A percentile compares a stretch with the other conserved stretches of the same genome.
phyloP scores from a whole-genome alignment of 2,113 vertebrate species.

The Heterotis niloticus region DNA sequence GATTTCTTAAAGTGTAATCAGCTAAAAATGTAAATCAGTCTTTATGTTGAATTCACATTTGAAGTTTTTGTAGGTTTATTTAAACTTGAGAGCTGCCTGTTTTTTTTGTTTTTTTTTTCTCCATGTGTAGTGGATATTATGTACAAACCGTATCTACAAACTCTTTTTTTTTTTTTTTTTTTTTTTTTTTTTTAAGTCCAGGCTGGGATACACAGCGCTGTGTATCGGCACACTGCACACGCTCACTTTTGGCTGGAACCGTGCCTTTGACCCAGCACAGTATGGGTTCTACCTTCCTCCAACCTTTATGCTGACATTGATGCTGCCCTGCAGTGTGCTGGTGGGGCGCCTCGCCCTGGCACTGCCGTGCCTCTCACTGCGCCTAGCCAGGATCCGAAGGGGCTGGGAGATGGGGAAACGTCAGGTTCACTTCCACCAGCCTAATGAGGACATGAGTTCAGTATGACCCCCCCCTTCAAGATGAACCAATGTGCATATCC shows the following conservation, averaged over 20 bases:
- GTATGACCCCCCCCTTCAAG: conserved; percentile 45
- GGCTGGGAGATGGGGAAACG: conserved; percentile 77
- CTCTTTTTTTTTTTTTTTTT: conserved; percentile 20
- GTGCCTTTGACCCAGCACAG: conserved; percentile 69
- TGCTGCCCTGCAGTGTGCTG: conserved; percentile 72
- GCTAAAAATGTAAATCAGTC: no score
- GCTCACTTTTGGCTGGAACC: conserved; percentile 78
- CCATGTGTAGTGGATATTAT: not conserved
- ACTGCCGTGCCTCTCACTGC: conserved; percentile 70
- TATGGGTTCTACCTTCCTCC: conserved; percentile 89
- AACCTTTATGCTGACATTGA: conserved; percentile 76
- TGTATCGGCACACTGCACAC: conserved; percentile 79
- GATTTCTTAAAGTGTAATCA: no score
- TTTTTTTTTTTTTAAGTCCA: conserved; percentile 65
- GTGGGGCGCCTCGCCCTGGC: conserved; percentile 68
- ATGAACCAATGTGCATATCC: no score
- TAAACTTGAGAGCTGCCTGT: no score
- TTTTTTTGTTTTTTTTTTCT: no score
- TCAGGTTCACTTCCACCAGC: conserved; percentile 52
- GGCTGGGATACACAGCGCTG: conserved; percentile 78
- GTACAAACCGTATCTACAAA: not conserved
- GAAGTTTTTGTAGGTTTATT: not conserved
- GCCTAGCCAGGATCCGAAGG: conserved; percentile 75
- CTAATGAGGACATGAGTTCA: conserved; percentile 44
- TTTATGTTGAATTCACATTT: no score